These are phyloP conservation scores for Aegotheles bennettii DNA, from an alignment of 2,113 vertebrate genomes.

Conservation along the genomic window DNA sequence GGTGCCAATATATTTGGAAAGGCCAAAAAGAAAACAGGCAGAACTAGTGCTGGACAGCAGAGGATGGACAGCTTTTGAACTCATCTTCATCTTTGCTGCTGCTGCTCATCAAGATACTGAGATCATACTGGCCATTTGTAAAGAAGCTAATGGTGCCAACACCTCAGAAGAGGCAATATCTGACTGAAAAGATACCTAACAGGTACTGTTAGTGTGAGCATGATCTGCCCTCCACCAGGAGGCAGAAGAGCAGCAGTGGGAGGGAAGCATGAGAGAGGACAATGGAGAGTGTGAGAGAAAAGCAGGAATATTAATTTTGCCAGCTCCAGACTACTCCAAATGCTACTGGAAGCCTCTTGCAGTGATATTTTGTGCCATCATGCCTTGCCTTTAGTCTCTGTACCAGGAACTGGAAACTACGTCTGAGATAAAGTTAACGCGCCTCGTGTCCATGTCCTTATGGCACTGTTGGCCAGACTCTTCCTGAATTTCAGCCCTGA, in stretches of 20 bases:
- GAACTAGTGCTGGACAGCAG: not conserved
- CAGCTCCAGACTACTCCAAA: not conserved
- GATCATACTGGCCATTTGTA: not conserved
- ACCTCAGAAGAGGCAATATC: not conserved
- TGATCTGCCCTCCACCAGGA: not conserved
- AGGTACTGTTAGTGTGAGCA: not conserved
- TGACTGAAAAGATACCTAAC: not conserved
- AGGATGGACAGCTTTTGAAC: not conserved
- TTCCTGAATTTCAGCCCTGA: not conserved
- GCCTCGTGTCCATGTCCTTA: not conserved
- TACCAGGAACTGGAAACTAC: not conserved
- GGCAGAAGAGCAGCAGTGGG: not conserved
- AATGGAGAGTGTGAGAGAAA: not conserved
- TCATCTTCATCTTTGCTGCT: not conserved
- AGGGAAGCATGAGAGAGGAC: fast-evolving
- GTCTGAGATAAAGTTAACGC: not conserved
- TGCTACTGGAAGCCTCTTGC: not conserved
- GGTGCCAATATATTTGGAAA: not conserved
- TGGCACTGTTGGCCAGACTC: not conserved
- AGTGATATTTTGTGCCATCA: not conserved
- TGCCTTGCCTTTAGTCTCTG: not conserved
- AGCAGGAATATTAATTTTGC: not conserved
- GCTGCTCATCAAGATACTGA: not conserved
- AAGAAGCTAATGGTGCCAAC: not conserved
- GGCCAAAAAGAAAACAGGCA: not conserved